Conservation (phyloP, 2,888 invertebrate genomes). For the Epinotia demarniana region DNA sequence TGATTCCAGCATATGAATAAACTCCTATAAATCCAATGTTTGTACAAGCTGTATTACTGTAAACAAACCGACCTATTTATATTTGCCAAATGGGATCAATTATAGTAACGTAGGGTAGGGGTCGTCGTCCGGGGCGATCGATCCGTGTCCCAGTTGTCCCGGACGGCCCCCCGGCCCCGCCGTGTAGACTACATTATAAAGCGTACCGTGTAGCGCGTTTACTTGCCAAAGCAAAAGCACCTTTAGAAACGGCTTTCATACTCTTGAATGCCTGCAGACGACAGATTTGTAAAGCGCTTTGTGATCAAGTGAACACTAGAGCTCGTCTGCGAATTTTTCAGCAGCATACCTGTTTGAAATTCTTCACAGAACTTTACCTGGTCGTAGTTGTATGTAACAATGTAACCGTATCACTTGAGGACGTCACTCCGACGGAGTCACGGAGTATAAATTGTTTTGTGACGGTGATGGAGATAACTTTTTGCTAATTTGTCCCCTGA, state of each 20-base stretch:
- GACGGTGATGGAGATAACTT: neutral
- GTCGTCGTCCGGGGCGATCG: constrained; percentile 61
- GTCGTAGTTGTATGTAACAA: neutral
- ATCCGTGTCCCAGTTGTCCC: constrained; percentile 65
- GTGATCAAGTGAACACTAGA: neutral
- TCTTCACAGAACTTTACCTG: neutral
- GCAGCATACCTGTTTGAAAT: neutral
- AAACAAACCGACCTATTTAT: constrained; percentile 28
- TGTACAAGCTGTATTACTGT: neutral
- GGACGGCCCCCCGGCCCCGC: constrained; percentile 46
- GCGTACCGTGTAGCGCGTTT: neutral
- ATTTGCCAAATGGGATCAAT: constrained; percentile 53
- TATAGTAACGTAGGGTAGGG: constrained; percentile 51
- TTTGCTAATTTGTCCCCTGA: constrained; percentile 1
- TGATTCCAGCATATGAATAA: neutral
- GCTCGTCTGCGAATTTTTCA: neutral
- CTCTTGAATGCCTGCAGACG: constrained; percentile 15
- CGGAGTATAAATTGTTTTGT: neutral
- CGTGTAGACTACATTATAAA: constrained; percentile 13
- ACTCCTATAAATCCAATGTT: neutral
- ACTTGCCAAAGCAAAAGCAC: constrained; percentile 10
- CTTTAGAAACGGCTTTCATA: constrained; percentile 31
- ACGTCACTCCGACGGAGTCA: neutral
- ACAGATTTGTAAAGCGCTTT: constrained; percentile 1
- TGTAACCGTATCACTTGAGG: neutral